Conservation (phyloP, 2,113 vertebrate species). For the Collichthys lucidus region DNA sequence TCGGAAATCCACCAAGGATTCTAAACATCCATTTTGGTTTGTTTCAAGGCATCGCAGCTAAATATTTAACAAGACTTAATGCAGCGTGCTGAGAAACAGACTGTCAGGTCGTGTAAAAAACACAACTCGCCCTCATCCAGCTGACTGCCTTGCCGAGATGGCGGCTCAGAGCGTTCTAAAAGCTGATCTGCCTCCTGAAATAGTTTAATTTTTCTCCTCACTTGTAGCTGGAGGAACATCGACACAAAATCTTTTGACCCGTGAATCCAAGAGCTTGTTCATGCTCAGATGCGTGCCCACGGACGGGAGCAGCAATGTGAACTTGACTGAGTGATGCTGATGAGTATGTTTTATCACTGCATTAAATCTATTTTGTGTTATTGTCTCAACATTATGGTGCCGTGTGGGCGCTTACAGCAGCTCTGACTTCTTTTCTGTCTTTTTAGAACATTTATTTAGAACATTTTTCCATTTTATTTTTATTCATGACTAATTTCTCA, state of each 20-base stretch:
- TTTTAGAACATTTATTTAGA: too few species aligned
- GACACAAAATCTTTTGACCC: slow-evolving; percentile 25
- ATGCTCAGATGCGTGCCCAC: not conserved
- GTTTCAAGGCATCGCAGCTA: slow-evolving; percentile 40
- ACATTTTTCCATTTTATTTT: too few species aligned
- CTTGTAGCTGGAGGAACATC: not conserved
- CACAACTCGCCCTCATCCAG: slow-evolving; percentile 3
- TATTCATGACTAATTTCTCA: too few species aligned
- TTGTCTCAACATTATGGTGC: too few species aligned
- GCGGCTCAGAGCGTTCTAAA: not conserved
- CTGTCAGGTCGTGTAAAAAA: slow-evolving; percentile 25
- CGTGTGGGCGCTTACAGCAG: too few species aligned
- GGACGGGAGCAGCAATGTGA: not conserved
- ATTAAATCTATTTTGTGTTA: not conserved
- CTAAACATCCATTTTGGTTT: slow-evolving; percentile 46
- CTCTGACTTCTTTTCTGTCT: too few species aligned
- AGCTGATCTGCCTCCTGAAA: slow-evolving; percentile 1
- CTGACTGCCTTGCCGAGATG: not conserved
- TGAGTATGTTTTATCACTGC: not conserved
- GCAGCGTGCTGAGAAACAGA: slow-evolving; percentile 52
- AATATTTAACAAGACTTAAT: slow-evolving; percentile 63
- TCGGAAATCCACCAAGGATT: slow-evolving; percentile 33
- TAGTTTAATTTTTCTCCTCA: not conserved
- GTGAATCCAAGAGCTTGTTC: not conserved
- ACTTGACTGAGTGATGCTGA: not conserved